These are phyloP conservation scores for Crambe crambe DNA, from an alignment of 37 sponge, comb jelly and placozoan species.

Conservation along the genomic window DNA sequence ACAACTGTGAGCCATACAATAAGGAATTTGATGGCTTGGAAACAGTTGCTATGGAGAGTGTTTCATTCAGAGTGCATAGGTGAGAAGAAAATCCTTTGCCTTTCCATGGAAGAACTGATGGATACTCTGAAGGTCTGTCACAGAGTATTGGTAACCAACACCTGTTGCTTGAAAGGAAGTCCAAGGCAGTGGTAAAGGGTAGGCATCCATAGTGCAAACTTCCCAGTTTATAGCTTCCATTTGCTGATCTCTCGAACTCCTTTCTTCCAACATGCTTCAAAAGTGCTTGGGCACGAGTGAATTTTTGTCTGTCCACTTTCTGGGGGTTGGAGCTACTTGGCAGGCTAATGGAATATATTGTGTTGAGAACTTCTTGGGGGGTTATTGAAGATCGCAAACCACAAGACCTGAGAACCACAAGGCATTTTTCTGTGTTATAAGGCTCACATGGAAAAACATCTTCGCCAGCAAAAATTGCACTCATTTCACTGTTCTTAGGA, in stretches of 20 bases:
- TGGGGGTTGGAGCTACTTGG: too few species aligned
- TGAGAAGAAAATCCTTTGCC: constrained; percentile 18
- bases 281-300: constrained; percentile 33
- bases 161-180: neutral
- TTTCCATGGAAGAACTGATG: constrained; percentile 32
- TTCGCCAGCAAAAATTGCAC: constrained; percentile 18
- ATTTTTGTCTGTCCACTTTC: too few species aligned
- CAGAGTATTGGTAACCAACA: constrained; percentile 41
- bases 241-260: neutral
- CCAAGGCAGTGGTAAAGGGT: neutral
- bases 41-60: neutral
- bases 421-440: neutral
- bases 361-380: constrained; percentile 22
- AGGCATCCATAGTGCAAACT: too few species aligned
- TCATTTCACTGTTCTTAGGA: constrained; percentile 12
- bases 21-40: neutral
- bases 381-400: constrained; percentile 10
- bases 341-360: constrained; percentile 11
- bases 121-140: constrained; percentile 23
- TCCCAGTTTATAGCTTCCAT: too few species aligned
- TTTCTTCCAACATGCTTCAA: constrained; percentile 9
- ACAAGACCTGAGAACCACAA: constrained; percentile 1
- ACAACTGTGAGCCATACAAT: neutral
- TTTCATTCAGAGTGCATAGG: too few species aligned
- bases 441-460: constrained; percentile 35